These are phyloP conservation scores for Drosophila infuscata DNA, from an alignment of 2,888 invertebrate genomes.

Conservation along the genomic window DNA sequence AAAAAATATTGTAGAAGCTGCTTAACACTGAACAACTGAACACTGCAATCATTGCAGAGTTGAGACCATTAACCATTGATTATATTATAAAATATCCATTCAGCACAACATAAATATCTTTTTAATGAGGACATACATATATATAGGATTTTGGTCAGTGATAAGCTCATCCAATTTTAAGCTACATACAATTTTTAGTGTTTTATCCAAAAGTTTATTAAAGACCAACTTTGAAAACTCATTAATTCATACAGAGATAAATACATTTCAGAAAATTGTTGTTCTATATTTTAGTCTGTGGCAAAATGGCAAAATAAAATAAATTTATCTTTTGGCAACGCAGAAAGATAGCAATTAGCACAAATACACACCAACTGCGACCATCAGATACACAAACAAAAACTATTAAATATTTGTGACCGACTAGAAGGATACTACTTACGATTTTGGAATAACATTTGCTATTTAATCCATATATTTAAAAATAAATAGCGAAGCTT, in stretches of 20 bases:
- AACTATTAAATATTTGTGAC: background rate
- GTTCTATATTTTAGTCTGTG: background rate
- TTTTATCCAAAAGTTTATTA: background rate
- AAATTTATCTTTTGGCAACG: slow-evolving; percentile 5
- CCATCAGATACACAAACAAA: background rate
- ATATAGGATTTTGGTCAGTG: background rate
- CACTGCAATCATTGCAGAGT: background rate
- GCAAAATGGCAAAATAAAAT: background rate
- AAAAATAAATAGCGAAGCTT: background rate
- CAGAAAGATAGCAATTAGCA: slow-evolving; percentile 14
- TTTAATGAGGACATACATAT: no score
- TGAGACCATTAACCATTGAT: background rate
- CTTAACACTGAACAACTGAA: background rate
- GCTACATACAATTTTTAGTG: background rate
- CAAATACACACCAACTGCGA: slow-evolving; percentile 6
- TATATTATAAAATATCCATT: background rate
- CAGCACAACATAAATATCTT: background rate
- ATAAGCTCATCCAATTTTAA: background rate
- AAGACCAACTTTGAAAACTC: background rate
- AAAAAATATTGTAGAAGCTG: background rate
- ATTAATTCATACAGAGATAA: background rate
- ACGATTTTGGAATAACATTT: background rate
- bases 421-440: background rate
- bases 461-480: no score
- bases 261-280: background rate